Base-by-base conservation (phyloP, 2,113 vertebrate species). In the Oryzias melastigma region DNA sequence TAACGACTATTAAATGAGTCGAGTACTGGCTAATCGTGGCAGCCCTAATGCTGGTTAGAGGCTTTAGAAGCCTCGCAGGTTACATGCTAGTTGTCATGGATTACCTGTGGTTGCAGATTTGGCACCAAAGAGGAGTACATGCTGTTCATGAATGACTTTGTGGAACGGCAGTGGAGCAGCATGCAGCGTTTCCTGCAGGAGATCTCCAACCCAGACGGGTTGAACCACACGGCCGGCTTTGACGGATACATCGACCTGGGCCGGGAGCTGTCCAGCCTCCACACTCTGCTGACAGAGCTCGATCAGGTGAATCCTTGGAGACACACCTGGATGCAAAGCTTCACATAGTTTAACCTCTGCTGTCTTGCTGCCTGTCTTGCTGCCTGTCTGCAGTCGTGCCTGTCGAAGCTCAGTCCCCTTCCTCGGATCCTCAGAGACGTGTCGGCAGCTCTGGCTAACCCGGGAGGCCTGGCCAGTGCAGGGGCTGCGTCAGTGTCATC, bases 111-210 rank as follows among this genome's bases (percentile, higher is more conserved):
- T 20, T 43, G 14, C 71, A 99, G 97, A 91, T 99, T 98, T 42
- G 97, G 96, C 72, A 95, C 93, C 79, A 98, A 98, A 71, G 96
- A 98, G 58, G 96, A 98, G 52, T 98, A 98, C 90, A 98, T 99
- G 97, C 91, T 96, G n/a, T 98, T 99, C 65, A 99, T 99, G 96
- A 99, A 99, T 70, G 95, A 96, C 87, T 98, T 99, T 60, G 87
- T 99, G 89, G 96, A 98, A 78, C 94, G 94, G 0, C 95, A 98
- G 72, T 97, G 96, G 95, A 97, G 94, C 77, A 96, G 94, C 90
- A 98, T 98, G 95, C 96, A 98, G 80, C 94, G 96, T 0, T 98
- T 99, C 80, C 91, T 99, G 3, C 79, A 96, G 91, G 96, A 99
- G 90, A 97, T 99, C 76, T 99, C 96, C 8, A 96, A 97, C 75